Conservation (phyloP, 30 jellyfish, hydroid and myxozoan species). For the Pseudorhiza aurosa region DNA sequence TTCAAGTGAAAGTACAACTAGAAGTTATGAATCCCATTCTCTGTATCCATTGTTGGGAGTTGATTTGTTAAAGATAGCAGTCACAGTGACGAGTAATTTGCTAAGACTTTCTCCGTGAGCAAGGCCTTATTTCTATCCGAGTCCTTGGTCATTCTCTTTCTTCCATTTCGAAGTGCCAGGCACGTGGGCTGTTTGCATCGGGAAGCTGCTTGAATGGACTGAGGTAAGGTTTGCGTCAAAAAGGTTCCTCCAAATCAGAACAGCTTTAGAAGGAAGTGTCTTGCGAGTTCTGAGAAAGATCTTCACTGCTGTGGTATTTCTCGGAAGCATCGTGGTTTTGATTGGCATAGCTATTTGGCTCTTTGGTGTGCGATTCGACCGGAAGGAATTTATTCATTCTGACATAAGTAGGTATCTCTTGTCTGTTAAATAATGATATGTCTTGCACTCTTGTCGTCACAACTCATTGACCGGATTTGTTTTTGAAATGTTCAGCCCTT, state of each 20-base stretch:
- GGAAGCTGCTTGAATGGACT: neutral
- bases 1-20: too few relatives aligned
- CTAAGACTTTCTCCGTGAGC: too few relatives aligned
- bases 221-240: constrained; percentile 8
- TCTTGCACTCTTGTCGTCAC: too few relatives aligned
- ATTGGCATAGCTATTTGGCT: neutral
- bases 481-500: too few relatives aligned
- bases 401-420: constrained; percentile 26
- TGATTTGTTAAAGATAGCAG: too few relatives aligned
- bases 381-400: constrained; percentile 47
- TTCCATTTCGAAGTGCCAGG: too few relatives aligned
- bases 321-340: constrained; percentile 4
- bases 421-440: neutral
- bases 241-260: constrained; percentile 5
- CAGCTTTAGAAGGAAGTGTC: constrained; percentile 8
- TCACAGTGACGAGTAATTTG: too few relatives aligned
- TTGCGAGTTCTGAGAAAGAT: neutral
- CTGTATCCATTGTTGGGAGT: too few relatives aligned
- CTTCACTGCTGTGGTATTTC: neutral
- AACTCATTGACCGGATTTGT: too few relatives aligned
- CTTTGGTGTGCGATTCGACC: constrained; percentile 59
- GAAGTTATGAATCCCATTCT: too few relatives aligned
- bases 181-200: constrained; percentile 2
- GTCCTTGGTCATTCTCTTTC: too few relatives aligned
- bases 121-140: too few relatives aligned